Base-by-base conservation (phyloP, 2,113 vertebrate species). In the Leptobrachium leishanense region DNA sequence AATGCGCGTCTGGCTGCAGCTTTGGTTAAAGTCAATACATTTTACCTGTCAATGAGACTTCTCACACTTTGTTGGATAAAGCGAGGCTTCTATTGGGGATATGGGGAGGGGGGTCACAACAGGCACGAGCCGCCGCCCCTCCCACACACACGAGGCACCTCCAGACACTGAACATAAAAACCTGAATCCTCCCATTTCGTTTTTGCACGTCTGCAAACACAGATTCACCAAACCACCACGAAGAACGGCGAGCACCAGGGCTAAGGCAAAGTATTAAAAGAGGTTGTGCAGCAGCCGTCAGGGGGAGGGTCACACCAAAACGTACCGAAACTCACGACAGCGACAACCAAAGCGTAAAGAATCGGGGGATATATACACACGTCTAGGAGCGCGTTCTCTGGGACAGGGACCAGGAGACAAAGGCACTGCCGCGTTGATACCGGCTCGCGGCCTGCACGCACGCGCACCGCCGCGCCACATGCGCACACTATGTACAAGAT, bases 341-440 rank as follows among this genome's bases (percentile, higher is more conserved):
- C 20, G 20, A 31, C 20, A 31, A 31, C 20, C 20, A 31, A 31
- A 69, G 57, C 79, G 75, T 82, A 85, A 83, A 31, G 20, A 31
- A 31, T 31, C 20, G 20, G 20, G 82, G 42, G 57, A 43, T 50
- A 50, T 8, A 50, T 50, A 50, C 4, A 50, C 46, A 50, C 46
- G 4, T 50, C 46, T 50, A 50, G 46, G 4, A 50, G 4, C 46
- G 46, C 20, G 46, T 50, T 8, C 0, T 5, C 46, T 5, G 6
- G 13, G 13, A 59, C 13, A 59, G 13, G 13, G 55, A 59, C 1
- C 55, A 59, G 50, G 6, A 54, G 3, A 15, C 55, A 59, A 59
- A 99, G 96, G 97, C 97, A 98, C 96, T 97, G 95, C 96, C 94
- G 89, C 94, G 95, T 95, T 95, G 89, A 92, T 92, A 92, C 20